A percentile compares a stretch with the other conserved stretches of the same genome.
Evolutionary conservation across 2,113 vertebrate genomes (phyloP).

Genomic region (Cavia porcellus): DNA sequence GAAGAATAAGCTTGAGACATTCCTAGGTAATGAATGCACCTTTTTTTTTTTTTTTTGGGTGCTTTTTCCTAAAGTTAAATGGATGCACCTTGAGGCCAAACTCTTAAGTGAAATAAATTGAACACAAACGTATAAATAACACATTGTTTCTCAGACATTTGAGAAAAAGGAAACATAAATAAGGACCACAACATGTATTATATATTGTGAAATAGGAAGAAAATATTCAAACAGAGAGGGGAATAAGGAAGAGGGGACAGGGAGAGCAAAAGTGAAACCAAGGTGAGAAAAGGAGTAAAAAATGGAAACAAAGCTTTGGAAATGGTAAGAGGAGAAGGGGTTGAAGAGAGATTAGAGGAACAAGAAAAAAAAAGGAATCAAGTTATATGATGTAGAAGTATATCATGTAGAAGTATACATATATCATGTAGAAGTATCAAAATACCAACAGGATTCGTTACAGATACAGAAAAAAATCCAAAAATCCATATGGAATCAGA

Average conservation of each 20-base stretch:
- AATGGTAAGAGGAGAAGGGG: background rate
- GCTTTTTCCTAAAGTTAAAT: too few species aligned
- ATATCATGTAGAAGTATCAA: background rate
- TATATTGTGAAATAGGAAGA: background rate
- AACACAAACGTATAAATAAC: too few species aligned
- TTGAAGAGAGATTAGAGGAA: background rate
- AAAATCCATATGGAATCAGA: background rate
- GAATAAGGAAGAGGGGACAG: background rate
- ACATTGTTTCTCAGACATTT: too few species aligned
- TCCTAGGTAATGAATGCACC: too few species aligned
- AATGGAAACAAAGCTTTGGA: background rate
- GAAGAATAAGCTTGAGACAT: too few species aligned
- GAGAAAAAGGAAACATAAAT: too few species aligned
- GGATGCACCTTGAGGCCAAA: too few species aligned
- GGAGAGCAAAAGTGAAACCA: background rate
- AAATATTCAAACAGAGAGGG: background rate
- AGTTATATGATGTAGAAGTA: background rate
- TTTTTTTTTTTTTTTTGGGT: too few species aligned
- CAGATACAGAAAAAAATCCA: background rate
- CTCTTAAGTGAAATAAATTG: too few species aligned
- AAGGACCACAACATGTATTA: background rate
- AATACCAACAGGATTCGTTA: background rate
- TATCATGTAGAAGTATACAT: background rate
- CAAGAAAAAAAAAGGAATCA: background rate
- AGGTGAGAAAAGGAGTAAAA: background rate